These are phyloP conservation scores for Saturnia japonica DNA, from an alignment of 2,888 invertebrate genomes.

Conservation along the genomic window DNA sequence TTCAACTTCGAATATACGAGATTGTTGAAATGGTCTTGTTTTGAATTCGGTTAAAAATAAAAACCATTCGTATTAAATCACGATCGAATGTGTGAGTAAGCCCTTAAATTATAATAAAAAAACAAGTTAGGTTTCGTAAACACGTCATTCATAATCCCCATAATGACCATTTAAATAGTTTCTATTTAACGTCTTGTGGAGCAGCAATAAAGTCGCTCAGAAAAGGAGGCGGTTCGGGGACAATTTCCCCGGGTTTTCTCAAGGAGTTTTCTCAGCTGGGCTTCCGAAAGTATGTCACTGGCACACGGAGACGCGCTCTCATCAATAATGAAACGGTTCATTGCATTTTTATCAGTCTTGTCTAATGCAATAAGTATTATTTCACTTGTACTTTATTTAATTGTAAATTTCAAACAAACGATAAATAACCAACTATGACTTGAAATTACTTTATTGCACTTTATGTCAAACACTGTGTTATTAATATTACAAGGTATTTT, in stretches of 20 bases:
- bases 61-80: too few species aligned
- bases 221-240: slow-evolving; percentile 9
- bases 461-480: too few species aligned
- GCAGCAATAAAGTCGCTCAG: neutral
- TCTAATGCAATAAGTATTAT: neutral
- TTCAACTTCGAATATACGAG: too few species aligned
- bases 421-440: too few species aligned
- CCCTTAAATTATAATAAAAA: neutral
- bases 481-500: too few species aligned
- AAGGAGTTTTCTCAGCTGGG: slow-evolving; percentile 7
- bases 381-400: neutral
- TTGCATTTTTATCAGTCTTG: neutral
- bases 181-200: neutral
- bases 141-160: neutral
- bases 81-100: too few species aligned
- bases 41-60: too few species aligned
- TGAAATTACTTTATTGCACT: too few species aligned
- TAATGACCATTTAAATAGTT: neutral
- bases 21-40: too few species aligned
- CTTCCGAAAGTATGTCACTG: slow-evolving; percentile 7
- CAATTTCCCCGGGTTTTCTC: slow-evolving; percentile 4
- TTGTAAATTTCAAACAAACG: too few species aligned
- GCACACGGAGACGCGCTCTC: slow-evolving; percentile 2
- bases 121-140: neutral
- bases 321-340: slow-evolving; percentile 8